These are phyloP conservation scores for Drosophila kambysellisi DNA, from an alignment of 2,888 invertebrate species.

Conservation along the genomic window DNA sequence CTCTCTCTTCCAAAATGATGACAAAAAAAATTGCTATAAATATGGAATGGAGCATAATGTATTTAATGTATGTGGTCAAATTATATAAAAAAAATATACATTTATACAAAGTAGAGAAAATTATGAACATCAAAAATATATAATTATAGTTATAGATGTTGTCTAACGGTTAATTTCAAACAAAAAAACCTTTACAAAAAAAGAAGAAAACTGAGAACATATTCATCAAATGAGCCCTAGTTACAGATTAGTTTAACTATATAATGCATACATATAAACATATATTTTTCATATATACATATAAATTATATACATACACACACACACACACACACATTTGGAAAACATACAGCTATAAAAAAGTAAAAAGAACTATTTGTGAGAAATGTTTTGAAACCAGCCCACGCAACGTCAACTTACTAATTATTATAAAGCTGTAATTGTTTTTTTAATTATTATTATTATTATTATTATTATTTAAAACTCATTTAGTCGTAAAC, in stretches of 20 bases:
- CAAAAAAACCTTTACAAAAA: conserved; percentile 53
- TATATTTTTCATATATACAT: conserved; percentile 64
- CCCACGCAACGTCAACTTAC: conserved; percentile 71
- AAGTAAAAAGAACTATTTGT: conserved; percentile 37
- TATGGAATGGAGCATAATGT: conserved; percentile 23
- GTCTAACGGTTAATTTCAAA: conserved; percentile 51
- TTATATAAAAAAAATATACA: conserved; percentile 38
- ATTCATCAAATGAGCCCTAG: conserved; percentile 80
- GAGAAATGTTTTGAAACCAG: conserved; percentile 62
- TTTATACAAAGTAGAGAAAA: conserved; percentile 57
- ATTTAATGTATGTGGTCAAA: conserved; percentile 68
- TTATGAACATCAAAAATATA: conserved; percentile 49
- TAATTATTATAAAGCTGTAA: conserved; percentile 59
- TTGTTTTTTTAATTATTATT: conserved; percentile 35
- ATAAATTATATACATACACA: conserved; percentile 42
- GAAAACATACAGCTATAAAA: conserved; percentile 27
- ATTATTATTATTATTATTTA: conserved; percentile 23
- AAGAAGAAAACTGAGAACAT: conserved; percentile 69
- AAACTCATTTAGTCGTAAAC: conserved; percentile 58
- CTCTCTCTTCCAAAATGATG: conserved; percentile 37
- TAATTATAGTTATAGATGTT: conserved; percentile 64
- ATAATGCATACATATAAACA: conserved; percentile 58
- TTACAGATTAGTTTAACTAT: conserved; percentile 79
- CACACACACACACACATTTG: conserved; percentile 27
- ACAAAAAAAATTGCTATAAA: conserved; percentile 14